phyloP scores from a whole-genome alignment of 2,113 vertebrate genomes.

The Mustelus asterias region DNA sequence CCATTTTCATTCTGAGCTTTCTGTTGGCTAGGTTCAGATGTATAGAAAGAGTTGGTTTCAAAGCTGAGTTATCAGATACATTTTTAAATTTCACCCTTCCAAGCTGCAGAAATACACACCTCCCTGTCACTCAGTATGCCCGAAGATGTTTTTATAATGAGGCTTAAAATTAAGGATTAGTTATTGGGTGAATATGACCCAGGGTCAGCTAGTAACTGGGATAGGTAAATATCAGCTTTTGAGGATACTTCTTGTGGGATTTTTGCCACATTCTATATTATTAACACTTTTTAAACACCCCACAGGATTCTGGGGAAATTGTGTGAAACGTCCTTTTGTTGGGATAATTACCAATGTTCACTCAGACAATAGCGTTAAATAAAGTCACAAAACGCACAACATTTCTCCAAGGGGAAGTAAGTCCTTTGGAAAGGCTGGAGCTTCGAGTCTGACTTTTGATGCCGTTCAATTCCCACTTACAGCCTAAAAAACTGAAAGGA shows the following conservation, averaged over 20 bases:
- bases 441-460: neutral
- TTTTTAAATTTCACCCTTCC: neutral
- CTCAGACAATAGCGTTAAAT: neutral
- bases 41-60: neutral
- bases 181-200: neutral
- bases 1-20: neutral
- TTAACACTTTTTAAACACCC: neutral
- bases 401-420: neutral
- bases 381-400: neutral
- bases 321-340: neutral
- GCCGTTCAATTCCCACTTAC: neutral
- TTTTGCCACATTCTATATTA: neutral
- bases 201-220: neutral
- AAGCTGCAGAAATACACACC: neutral
- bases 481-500: neutral
- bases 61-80: neutral
- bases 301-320: neutral
- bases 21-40: neutral
- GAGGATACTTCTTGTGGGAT: no score
- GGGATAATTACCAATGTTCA: neutral
- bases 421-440: neutral
- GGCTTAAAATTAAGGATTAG: neutral
- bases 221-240: no score
- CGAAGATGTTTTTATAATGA: neutral
- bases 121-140: neutral